Evolutionary conservation across 2,797 vertebrate genomes (phyloP).

Genomic region (Rhinophrynus dorsalis): DNA sequence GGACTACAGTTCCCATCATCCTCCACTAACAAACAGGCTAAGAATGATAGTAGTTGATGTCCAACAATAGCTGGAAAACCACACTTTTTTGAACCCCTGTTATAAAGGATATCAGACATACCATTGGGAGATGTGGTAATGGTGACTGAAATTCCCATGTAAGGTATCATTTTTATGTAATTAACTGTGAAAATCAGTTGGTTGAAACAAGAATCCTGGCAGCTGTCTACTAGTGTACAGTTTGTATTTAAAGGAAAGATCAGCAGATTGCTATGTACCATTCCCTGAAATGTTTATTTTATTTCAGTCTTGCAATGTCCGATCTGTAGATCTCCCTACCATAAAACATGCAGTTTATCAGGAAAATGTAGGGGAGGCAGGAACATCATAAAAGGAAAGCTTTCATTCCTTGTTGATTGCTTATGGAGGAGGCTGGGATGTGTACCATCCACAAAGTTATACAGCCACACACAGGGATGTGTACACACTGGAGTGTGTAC

Average conservation of each 20-base stretch:
- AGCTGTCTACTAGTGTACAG: not conserved
- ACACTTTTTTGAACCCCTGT: too few species aligned
- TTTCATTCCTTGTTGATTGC: not conserved
- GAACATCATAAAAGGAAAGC: not conserved
- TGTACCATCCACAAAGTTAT: too few species aligned
- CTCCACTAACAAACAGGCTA: too few species aligned
- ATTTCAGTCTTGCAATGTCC: constrained; percentile 17
- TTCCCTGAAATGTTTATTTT: constrained; percentile 24
- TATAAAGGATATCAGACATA: too few species aligned
- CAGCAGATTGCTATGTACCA: constrained; percentile 6
- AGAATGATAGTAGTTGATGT: too few species aligned
- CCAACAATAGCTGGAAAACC: too few species aligned
- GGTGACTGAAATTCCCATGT: not conserved
- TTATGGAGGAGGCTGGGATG: too few species aligned
- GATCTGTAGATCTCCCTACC: constrained; percentile 11
- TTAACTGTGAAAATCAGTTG: constrained; percentile 24
- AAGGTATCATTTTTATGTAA: constrained; percentile 7
- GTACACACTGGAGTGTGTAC: too few species aligned
- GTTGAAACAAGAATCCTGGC: constrained; percentile 19
- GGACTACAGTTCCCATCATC: too few species aligned
- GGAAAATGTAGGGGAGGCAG: not conserved
- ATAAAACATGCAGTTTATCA: not conserved
- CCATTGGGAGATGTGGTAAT: too few species aligned
- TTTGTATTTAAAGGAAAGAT: constrained; percentile 21
- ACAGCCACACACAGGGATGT: too few species aligned